Evolutionary conservation across 2,113 vertebrate genomes (phyloP).

Genomic region (Empidonax traillii): DNA sequence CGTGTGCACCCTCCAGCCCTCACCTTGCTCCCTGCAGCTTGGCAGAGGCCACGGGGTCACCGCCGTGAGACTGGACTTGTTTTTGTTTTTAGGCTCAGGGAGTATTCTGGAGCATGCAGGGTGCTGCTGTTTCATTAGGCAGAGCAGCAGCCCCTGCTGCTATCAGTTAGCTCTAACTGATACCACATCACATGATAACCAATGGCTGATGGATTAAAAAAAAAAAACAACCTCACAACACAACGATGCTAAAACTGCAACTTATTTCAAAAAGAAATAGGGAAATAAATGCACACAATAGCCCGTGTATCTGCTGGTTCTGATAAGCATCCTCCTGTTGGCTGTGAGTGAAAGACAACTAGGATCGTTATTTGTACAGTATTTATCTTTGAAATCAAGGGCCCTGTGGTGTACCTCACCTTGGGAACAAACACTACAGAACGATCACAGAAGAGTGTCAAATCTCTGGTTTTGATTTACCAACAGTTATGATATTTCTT

Average conservation of each 20-base stretch:
- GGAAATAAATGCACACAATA: constrained; percentile 79
- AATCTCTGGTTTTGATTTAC: constrained; percentile 73
- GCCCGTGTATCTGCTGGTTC: constrained; percentile 76
- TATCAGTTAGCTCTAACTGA: constrained; percentile 41
- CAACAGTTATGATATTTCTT: constrained; percentile 64
- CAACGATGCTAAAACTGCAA: constrained; percentile 33
- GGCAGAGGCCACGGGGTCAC: constrained; percentile 20
- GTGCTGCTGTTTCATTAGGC: constrained; percentile 30
- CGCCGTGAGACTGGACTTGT: neutral
- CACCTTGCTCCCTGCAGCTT: neutral
- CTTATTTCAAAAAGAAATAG: constrained; percentile 77
- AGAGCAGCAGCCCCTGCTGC: constrained; percentile 61
- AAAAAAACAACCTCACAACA: neutral
- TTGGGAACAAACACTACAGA: constrained; percentile 72
- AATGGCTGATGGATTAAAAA: constrained; percentile 7
- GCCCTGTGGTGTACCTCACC: constrained; percentile 77
- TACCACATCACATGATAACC: neutral
- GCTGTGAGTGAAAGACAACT: constrained; percentile 85
- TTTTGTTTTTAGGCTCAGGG: constrained; percentile 32
- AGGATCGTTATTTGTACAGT: constrained; percentile 81
- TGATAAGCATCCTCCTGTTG: constrained; percentile 87
- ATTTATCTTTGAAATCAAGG: constrained; percentile 89
- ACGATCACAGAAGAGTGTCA: constrained; percentile 68
- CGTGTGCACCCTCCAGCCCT: constrained; percentile 3
- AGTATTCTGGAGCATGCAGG: constrained; percentile 1